Conservation (phyloP, 2,113 vertebrate genomes). For the Falco punctatus region DNA sequence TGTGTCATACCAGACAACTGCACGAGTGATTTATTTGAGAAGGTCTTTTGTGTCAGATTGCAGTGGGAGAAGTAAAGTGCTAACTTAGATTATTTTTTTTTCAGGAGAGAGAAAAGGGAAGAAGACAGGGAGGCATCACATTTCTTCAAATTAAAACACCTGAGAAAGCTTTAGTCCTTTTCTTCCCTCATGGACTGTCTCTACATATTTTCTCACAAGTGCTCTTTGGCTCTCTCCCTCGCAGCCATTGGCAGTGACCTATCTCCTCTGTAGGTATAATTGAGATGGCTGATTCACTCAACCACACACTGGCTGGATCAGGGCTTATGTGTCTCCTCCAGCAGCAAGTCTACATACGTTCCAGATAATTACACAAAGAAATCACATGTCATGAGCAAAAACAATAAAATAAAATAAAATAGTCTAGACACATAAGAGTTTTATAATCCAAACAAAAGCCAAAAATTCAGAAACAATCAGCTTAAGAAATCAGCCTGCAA, state of each 20-base stretch:
- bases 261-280: conserved; percentile 16
- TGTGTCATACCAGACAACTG: conserved; percentile 57
- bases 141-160: neutral
- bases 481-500: neutral
- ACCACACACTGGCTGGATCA: neutral
- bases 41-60: conserved; percentile 63
- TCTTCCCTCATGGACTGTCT: neutral
- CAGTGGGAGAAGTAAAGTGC: conserved; percentile 32
- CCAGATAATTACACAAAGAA: conserved; percentile 29
- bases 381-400: neutral
- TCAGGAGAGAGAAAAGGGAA: neutral
- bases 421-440: neutral
- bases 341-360: neutral
- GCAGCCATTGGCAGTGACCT: neutral
- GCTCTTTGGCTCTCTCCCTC: neutral
- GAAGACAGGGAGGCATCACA: neutral
- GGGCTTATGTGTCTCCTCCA: neutral
- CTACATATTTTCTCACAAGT: conserved; percentile 16
- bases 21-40: conserved; percentile 51
- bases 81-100: neutral
- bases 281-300: conserved; percentile 39
- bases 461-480: conserved; percentile 1
- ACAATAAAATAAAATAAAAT: neutral
- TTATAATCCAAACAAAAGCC: neutral
- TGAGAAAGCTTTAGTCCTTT: neutral